These are phyloP conservation scores for Amazona finschi DNA, from an alignment of 2,797 vertebrate genomes.

Conservation along the genomic window DNA sequence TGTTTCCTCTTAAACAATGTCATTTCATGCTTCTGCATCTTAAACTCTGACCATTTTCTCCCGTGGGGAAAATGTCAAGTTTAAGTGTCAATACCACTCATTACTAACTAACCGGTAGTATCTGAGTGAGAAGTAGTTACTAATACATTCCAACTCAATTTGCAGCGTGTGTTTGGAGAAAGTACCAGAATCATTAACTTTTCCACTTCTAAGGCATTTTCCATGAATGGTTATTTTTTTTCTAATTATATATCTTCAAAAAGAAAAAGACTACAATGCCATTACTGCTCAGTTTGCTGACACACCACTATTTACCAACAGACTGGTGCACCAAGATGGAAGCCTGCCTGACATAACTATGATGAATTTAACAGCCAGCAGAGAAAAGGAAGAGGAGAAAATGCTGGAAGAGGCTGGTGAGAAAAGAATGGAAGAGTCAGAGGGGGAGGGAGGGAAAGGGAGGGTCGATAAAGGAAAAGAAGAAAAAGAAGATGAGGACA, in stretches of 20 bases:
- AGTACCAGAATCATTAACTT: constrained; percentile 58
- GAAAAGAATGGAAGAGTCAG: constrained; percentile 54
- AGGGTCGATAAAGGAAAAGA: constrained; percentile 61
- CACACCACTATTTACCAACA: constrained; percentile 69
- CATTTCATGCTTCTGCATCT: constrained; percentile 88
- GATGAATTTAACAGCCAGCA: constrained; percentile 82
- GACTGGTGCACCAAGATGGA: constrained; percentile 91
- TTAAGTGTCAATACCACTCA: constrained; percentile 78
- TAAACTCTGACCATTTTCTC: constrained; percentile 83
- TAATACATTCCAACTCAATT: constrained; percentile 52
- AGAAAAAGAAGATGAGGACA: constrained; percentile 65
- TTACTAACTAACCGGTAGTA: constrained; percentile 69
- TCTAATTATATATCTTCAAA: constrained; percentile 21
- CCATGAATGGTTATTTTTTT: constrained; percentile 31
- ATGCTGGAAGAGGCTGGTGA: constrained; percentile 62
- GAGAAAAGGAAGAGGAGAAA: constrained; percentile 73
- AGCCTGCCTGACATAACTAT: constrained; percentile 93
- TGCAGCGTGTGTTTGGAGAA: constrained; percentile 67
- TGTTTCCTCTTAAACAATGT: constrained; percentile 81
- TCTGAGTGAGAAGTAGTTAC: constrained; percentile 64
- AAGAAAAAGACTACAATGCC: accelerated
- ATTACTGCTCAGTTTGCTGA: constrained; percentile 37
- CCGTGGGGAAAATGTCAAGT: constrained; percentile 84
- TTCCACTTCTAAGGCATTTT: constrained; percentile 53
- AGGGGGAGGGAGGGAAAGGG: constrained; percentile 52